A percentile compares a stretch with the other conserved stretches of the same genome.
phyloP scores from a whole-genome alignment of 2,888 invertebrate species.

The Cephus pygmeus region DNA sequence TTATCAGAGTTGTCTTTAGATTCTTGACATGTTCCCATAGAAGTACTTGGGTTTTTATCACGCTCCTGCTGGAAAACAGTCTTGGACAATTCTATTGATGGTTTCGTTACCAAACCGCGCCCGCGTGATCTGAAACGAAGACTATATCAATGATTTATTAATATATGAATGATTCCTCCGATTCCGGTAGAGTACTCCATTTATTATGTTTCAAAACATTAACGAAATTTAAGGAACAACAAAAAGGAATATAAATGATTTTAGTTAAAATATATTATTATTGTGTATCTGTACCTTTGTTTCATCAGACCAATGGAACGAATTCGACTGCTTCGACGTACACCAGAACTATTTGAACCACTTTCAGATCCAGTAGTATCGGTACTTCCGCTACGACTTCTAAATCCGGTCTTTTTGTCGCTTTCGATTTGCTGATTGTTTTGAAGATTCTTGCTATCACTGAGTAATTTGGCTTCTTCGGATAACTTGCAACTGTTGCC shows the following conservation, averaged over 20 bases:
- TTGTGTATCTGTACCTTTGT: constrained; percentile 66
- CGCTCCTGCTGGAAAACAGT: constrained; percentile 40
- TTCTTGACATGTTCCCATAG: constrained; percentile 39
- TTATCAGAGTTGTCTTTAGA: constrained; percentile 49
- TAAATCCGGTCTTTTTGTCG: constrained; percentile 56
- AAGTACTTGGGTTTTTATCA: constrained; percentile 42
- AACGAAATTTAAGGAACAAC: not conserved
- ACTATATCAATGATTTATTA: not conserved
- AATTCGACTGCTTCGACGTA: constrained; percentile 80
- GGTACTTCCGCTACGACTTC: constrained; percentile 61
- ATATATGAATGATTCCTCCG: not conserved
- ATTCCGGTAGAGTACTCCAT: not conserved
- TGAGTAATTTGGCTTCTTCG: constrained; percentile 41
- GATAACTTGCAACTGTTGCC: constrained; percentile 48
- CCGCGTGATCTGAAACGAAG: constrained; percentile 53
- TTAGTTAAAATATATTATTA: not conserved
- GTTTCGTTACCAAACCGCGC: constrained; percentile 60
- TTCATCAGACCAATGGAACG: constrained; percentile 79
- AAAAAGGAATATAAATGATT: not conserved
- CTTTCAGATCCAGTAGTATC: constrained; percentile 63
- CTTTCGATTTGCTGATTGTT: constrained; percentile 38
- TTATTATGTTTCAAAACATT: not conserved
- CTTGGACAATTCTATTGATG: constrained; percentile 49
- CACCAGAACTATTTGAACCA: constrained; percentile 65
- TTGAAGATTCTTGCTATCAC: constrained; percentile 30